Percentiles rank a stretch among this genome's conserved stretches.
Conservation (phyloP, 1,140 invertebrate species). For the roundworm (Caenorhabditis elegans) region WBcel235 BX284604.4:3312001-3312500, state of each 20-base stretch:
- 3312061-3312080: too few relatives aligned
- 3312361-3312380: too few relatives aligned
- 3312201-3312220: conserved; percentile 2
- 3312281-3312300: not conserved
- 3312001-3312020: too few relatives aligned
- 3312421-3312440: conserved; percentile 23
- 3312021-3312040: too few relatives aligned
- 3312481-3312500: conserved; percentile 1
- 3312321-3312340: not conserved
- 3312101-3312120: too few relatives aligned
- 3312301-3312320: not conserved
- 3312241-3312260: not conserved
- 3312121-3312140: too few relatives aligned
- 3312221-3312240: not conserved
- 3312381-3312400: not conserved
- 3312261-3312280: conserved; percentile 26
- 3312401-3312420: not conserved
- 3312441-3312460: not conserved
- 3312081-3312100: too few relatives aligned
- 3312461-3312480: not conserved
- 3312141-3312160: not conserved
- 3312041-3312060: too few relatives aligned
- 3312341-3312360: too few relatives aligned
- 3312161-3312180: not conserved
- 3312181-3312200: not conserved